Evolutionary conservation across 2,113 vertebrate species (phyloP).

Genomic region (Passer domesticus): DNA sequence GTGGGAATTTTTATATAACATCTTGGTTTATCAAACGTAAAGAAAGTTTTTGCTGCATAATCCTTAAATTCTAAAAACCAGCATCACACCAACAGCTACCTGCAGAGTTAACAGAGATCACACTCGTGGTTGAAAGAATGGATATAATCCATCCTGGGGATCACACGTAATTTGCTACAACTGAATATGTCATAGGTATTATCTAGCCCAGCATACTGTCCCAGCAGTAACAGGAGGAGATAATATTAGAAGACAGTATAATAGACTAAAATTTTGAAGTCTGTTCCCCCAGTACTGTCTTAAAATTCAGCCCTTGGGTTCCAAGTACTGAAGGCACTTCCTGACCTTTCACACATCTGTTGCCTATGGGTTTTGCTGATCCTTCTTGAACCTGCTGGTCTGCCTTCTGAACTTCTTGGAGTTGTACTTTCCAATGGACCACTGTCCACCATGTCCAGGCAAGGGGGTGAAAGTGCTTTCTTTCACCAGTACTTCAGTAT

Average conservation of each 20-base stretch:
- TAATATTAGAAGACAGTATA: not conserved
- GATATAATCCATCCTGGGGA: not conserved
- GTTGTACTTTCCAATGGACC: not conserved
- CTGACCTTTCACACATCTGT: not conserved
- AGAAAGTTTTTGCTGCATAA: not conserved
- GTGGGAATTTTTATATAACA: conserved; percentile 5
- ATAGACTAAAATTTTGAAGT: not conserved
- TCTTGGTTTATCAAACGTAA: not conserved
- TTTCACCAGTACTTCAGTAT: not conserved
- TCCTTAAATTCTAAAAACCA: not conserved
- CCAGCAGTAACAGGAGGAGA: not conserved
- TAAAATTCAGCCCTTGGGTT: not conserved
- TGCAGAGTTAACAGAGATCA: not conserved
- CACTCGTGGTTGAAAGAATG: not conserved
- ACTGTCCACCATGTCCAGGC: not conserved
- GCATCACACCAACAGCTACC: not conserved
- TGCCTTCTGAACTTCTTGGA: not conserved
- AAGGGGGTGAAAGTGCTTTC: not conserved
- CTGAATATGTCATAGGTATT: not conserved
- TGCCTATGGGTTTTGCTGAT: not conserved
- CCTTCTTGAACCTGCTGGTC: not conserved
- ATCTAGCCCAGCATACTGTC: not conserved
- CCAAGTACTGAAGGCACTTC: not conserved
- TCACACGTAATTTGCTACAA: not conserved
- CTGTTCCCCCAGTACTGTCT: not conserved